Conservation (phyloP, 53 echinoderm and acorn worm genomes). For the Astropecten irregularis region DNA sequence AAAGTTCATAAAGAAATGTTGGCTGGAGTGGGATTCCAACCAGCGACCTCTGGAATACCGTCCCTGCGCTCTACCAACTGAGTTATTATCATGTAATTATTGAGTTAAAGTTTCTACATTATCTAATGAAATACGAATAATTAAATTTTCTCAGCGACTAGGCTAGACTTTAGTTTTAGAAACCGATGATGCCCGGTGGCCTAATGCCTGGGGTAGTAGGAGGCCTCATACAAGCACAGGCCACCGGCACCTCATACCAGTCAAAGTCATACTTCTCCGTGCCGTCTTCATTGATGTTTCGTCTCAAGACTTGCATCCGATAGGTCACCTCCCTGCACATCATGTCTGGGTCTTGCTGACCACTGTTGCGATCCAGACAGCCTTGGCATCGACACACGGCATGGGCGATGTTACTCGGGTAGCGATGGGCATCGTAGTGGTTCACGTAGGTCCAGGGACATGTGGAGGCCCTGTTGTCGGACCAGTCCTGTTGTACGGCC, state of each 20-base stretch:
- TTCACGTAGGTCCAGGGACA: constrained; percentile 38
- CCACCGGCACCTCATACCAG: constrained; percentile 5
- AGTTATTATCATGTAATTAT: no score
- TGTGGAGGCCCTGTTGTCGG: background rate
- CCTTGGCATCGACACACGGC: constrained; percentile 25
- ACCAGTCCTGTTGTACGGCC: background rate
- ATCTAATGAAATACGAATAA: no score
- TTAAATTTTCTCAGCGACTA: no score
- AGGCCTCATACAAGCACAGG: constrained; percentile 38
- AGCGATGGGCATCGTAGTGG: constrained; percentile 19
- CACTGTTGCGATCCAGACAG: background rate
- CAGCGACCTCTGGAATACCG: no score
- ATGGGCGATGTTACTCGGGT: constrained; percentile 7
- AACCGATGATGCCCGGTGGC: background rate
- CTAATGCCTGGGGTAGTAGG: background rate
- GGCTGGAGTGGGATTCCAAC: no score
- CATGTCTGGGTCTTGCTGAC: background rate
- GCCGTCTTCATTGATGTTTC: constrained; percentile 17
- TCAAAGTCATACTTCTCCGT: constrained; percentile 36
- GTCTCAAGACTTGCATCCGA: constrained; percentile 9
- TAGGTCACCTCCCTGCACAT: constrained; percentile 24
- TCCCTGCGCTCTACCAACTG: no score
- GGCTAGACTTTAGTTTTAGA: no score
- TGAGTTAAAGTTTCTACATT: no score
- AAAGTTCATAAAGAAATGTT: no score